Base-by-base conservation (phyloP, 2,888 invertebrate species). In the Gymnoscelis rufifasciata region DNA sequence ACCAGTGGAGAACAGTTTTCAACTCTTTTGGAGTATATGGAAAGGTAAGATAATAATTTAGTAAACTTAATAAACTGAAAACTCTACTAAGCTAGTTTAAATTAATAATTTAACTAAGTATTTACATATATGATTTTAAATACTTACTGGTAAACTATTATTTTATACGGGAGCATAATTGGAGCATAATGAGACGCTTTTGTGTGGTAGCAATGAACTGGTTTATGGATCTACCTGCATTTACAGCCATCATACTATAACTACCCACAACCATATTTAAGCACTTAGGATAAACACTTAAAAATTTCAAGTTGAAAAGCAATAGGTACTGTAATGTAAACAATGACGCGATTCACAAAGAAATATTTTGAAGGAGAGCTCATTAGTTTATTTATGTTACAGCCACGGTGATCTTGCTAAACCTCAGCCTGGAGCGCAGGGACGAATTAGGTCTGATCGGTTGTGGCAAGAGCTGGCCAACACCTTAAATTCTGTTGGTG, bases 391-490 rank as follows among this genome's bases (percentile, higher is more conserved):
- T 39, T 39, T 23, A 31, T 31, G 24, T 40, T 40, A 10, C 40
- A 40, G 39, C 30, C 30, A 51, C 37, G 55, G 51, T 29, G 55
- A 56, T 35, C 27, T 52, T 26, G 29, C 48, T 2, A 46, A 47
- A 30, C 51, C 56, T 7, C 56, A 47, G 29, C 45, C 15, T 12
- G 56, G 56, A 24, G 38, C 43, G 19, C 53, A 51, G 39, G 51
- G 51, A 14, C 43, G 51, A 8, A 7, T 51, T 12, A 49, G 40
- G 19, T 30, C 43, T 11, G 53, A 51, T 5, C 41, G 42, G 5
- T 29, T 51, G 40, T 53, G 51, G 53, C 36, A 47, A 11, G 51
- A 51, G 23, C 15, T 53, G 7, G 31, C 38, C 7, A 19, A 27
- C 11, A 7, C 43, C 10, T 43, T 52, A 24, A 52, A 56, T 37